A percentile compares a stretch with the other conserved stretches of the same genome.
These are phyloP conservation scores for Choristoneura rosaceana DNA, from an alignment of 2,888 invertebrate genomes.

Conservation along the genomic window DNA sequence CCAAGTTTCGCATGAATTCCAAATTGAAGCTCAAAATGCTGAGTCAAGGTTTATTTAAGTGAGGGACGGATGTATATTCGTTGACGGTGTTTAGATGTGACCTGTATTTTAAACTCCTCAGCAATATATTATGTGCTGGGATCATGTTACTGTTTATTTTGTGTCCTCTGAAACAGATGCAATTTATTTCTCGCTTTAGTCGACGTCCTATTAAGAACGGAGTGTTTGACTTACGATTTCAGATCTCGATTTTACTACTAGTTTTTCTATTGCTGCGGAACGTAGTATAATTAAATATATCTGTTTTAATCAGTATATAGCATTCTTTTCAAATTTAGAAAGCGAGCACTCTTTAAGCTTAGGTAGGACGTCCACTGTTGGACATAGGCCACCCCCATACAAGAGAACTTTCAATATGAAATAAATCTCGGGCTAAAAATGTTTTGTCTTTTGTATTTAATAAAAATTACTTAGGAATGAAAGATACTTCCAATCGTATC, in stretches of 20 bases:
- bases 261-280: neutral
- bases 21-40: constrained; percentile 34
- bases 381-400: neutral
- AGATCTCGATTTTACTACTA: neutral
- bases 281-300: neutral
- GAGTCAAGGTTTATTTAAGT: constrained; percentile 33
- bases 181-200: neutral
- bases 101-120: neutral
- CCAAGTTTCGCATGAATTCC: constrained; percentile 39
- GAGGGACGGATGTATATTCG: constrained; percentile 12
- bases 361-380: neutral
- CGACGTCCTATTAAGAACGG: neutral
- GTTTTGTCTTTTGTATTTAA: constrained; percentile 5
- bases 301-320: neutral
- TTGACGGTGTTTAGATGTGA: constrained; percentile 11
- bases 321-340: neutral
- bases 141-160: constrained; percentile 1
- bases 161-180: constrained; percentile 2
- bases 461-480: constrained; percentile 12
- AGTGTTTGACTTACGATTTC: neutral
- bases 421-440: neutral
- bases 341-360: too few relatives aligned
- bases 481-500: constrained; percentile 2
- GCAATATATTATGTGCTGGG: neutral
- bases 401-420: neutral